Evolutionary conservation across 2,797 vertebrate genomes (phyloP).

Genomic region (Todus mexicanus): DNA sequence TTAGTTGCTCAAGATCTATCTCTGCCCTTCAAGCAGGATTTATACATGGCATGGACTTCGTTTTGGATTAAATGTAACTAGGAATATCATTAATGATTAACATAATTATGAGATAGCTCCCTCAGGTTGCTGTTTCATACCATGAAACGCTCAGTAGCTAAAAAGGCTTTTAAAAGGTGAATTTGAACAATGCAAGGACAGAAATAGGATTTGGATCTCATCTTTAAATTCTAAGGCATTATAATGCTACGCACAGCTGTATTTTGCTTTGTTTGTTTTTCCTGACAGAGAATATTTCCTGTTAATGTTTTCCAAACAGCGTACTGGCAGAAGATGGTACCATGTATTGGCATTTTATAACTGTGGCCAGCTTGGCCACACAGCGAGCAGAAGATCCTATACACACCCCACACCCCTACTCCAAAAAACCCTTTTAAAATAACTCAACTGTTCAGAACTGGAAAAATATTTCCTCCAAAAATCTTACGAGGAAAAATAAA

Average conservation of each 20-base stretch:
- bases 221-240: neutral
- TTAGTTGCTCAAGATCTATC: neutral
- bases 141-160: neutral
- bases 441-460: neutral
- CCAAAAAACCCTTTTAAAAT: neutral
- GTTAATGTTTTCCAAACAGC: neutral
- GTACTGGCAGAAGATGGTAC: neutral
- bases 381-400: neutral
- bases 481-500: neutral
- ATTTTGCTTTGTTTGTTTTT: neutral
- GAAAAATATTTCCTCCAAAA: neutral
- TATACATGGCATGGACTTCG: neutral
- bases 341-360: neutral
- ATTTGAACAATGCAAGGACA: neutral
- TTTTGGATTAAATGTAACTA: neutral
- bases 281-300: neutral
- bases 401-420: rapidly evolving
- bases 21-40: neutral
- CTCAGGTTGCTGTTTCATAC: neutral
- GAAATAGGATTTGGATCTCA: neutral
- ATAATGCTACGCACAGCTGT: neutral
- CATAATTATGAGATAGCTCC: neutral
- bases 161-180: neutral
- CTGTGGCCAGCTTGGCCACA: neutral
- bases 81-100: neutral